Evolutionary conservation across 2,797 vertebrate species (phyloP).

Genomic region (Myotis daubentonii): DNA sequence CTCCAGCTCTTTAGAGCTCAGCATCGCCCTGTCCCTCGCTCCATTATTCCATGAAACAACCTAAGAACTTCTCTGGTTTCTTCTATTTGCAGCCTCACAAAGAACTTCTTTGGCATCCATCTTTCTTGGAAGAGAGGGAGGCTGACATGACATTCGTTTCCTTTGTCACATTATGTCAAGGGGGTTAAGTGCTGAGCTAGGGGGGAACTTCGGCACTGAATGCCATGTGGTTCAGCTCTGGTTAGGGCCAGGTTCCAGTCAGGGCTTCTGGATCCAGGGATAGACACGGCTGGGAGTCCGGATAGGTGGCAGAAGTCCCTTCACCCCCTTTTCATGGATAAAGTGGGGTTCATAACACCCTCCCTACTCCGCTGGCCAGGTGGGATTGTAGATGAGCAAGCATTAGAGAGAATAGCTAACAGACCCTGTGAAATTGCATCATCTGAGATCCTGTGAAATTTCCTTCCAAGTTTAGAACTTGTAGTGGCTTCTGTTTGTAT

Average conservation of each 20-base stretch:
- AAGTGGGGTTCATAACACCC: background rate
- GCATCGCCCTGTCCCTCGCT: accelerated
- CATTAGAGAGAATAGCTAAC: background rate
- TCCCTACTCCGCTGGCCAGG: background rate
- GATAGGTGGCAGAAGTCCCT: background rate
- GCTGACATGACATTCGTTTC: background rate
- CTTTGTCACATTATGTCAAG: background rate
- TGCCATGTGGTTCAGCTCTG: background rate
- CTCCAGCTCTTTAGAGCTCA: background rate
- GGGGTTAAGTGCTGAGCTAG: background rate
- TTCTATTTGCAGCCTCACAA: background rate
- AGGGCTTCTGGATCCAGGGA: background rate
- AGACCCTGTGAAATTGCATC: background rate
- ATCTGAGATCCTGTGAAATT: background rate
- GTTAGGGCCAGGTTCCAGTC: background rate
- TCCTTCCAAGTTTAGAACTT: background rate
- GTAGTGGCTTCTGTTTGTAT: background rate
- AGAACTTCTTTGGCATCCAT: background rate
- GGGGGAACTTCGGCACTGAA: background rate
- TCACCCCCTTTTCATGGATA: background rate
- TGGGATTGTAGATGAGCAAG: background rate
- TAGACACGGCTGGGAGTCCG: background rate
- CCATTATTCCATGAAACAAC: background rate
- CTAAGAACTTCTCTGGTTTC: background rate
- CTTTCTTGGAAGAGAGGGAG: background rate